A percentile compares a stretch with the other conserved stretches of the same genome.
Evolutionary conservation across 2,797 vertebrate species (phyloP).

Genomic region (Neosilurus hyrtlii): DNA sequence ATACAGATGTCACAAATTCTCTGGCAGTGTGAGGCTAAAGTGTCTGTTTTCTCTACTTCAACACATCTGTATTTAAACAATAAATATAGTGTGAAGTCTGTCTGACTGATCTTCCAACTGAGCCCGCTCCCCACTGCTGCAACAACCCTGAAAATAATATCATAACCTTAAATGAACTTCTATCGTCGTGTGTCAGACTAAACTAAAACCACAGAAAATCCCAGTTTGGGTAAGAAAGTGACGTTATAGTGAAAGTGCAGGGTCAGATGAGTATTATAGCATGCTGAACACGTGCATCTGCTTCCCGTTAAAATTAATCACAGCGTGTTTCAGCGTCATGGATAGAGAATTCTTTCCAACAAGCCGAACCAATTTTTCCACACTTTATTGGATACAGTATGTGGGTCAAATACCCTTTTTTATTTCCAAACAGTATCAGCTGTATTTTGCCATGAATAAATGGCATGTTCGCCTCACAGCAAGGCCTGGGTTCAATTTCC

Average conservation of each 20-base stretch:
- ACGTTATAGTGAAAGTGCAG: neutral
- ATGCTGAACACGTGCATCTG: neutral
- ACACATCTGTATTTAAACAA: neutral
- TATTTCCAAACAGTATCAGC: neutral
- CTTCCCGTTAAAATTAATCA: constrained; percentile 6
- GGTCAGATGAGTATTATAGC: neutral
- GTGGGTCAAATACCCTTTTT: neutral
- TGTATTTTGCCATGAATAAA: neutral
- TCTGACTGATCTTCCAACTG: neutral
- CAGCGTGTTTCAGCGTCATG: neutral
- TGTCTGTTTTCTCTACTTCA: neutral
- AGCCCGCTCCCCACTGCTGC: neutral
- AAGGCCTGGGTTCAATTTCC: too few relatives aligned
- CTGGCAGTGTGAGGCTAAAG: too few relatives aligned
- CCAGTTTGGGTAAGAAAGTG: constrained; percentile 5
- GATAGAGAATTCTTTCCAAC: neutral
- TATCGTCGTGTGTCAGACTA: neutral
- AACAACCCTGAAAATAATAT: neutral
- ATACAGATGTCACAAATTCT: neutral
- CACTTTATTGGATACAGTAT: neutral
- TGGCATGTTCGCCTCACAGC: too few relatives aligned
- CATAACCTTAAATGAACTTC: neutral
- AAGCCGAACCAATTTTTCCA: neutral
- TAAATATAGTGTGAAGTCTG: neutral
- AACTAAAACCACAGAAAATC: constrained; percentile 6